These are phyloP conservation scores for Otolemur crassicaudatus DNA, from an alignment of 2,797 vertebrate genomes.

Conservation along the genomic window DNA sequence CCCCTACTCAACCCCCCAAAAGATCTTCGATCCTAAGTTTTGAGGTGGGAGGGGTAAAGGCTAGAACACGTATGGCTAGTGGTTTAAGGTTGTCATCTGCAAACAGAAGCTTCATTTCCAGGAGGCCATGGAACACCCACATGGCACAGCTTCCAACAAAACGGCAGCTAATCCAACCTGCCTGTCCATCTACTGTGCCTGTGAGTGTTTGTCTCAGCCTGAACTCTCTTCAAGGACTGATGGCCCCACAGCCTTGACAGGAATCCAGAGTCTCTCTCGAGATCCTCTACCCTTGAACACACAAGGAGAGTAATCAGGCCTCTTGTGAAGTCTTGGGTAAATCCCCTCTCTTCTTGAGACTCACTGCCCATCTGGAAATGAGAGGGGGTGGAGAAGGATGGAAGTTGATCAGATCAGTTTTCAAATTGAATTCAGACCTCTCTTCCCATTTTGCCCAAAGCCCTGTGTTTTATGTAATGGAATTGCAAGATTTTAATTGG, in stretches of 20 bases:
- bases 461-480: not conserved
- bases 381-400: not conserved
- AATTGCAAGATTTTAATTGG: slow-evolving; percentile 23
- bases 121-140: not conserved
- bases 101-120: not conserved
- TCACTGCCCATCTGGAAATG: not conserved
- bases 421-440: not conserved
- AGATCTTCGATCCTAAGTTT: not conserved
- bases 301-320: not conserved
- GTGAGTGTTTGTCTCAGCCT: not conserved
- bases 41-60: not conserved
- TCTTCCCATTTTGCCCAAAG: not conserved
- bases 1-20: no score
- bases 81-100: not conserved
- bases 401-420: not conserved
- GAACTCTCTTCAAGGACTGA: not conserved
- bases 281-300: not conserved
- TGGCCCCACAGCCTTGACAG: not conserved
- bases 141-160: not conserved
- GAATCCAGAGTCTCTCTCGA: not conserved
- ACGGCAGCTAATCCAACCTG: not conserved
- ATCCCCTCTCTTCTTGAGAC: not conserved
- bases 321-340: not conserved
- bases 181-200: not conserved
- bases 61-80: not conserved